These are phyloP conservation scores for Forbesichthys papilliferus DNA, from an alignment of 2,113 vertebrate genomes.

Conservation along the genomic window DNA sequence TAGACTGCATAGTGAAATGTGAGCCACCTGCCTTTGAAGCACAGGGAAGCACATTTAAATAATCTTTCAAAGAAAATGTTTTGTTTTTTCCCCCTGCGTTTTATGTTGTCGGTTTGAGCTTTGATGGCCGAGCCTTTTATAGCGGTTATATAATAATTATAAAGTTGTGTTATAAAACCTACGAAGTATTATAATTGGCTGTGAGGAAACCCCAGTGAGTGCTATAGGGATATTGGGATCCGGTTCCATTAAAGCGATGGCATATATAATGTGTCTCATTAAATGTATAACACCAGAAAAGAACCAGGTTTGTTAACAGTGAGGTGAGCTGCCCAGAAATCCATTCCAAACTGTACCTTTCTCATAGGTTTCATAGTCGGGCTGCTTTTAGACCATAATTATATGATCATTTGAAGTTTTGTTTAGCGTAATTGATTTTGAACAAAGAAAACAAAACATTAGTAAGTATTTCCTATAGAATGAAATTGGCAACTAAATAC, in stretches of 20 bases:
- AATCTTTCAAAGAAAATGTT: conserved; percentile 8
- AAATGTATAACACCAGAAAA: not conserved
- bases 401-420: not conserved
- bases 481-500: not conserved
- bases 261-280: conserved; percentile 13
- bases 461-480: not conserved
- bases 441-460: not conserved
- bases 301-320: not conserved
- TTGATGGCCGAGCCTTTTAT: not conserved
- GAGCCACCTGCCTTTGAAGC: too few species aligned
- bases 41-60: conserved; percentile 4
- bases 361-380: not conserved
- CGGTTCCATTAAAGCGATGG: conserved; percentile 43
- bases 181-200: conserved; percentile 29
- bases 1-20: not conserved
- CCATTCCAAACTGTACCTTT: not conserved
- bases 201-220: conserved; percentile 1
- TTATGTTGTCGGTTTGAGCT: not conserved
- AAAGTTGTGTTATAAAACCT: conserved; percentile 10
- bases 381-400: not conserved
- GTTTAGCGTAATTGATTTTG: not conserved
- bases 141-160: too few species aligned
- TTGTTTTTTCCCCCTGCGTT: not conserved
- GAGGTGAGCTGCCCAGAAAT: not conserved
- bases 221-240: conserved; percentile 27